Evolutionary conservation across 2,797 vertebrate species (phyloP).

Genomic region (Parauchenoglanis ngamensis): DNA sequence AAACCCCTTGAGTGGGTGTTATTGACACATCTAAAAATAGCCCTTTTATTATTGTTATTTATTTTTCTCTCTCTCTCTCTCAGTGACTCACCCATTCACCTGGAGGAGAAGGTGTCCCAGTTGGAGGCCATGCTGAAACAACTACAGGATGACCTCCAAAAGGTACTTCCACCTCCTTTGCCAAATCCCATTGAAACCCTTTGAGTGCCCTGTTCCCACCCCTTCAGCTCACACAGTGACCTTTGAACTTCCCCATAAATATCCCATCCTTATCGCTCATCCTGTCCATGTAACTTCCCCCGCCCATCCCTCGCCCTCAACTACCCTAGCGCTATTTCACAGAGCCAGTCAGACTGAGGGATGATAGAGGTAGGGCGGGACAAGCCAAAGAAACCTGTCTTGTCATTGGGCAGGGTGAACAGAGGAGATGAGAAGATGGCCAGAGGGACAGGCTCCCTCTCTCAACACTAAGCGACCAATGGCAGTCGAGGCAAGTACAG

Average conservation of each 20-base stretch:
- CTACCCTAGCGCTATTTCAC: conserved; percentile 47
- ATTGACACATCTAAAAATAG: neutral
- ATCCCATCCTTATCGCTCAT: conserved; percentile 48
- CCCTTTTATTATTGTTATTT: neutral
- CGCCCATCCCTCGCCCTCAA: conserved; percentile 44
- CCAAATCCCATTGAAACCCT: conserved; percentile 40
- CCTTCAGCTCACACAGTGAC: conserved; percentile 49
- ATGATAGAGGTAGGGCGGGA: conserved; percentile 55
- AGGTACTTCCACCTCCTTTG: conserved; percentile 77
- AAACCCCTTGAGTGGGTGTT: neutral
- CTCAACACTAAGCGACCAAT: conserved; percentile 59
- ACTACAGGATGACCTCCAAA: conserved; percentile 89
- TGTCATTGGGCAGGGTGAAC: conserved; percentile 54
- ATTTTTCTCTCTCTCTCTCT: conserved; percentile 28
- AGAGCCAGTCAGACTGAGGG: conserved; percentile 54
- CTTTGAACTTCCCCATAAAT: conserved; percentile 34
- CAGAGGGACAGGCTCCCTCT: conserved; percentile 62
- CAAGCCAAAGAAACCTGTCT: conserved; percentile 57
- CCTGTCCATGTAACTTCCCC: conserved; percentile 43
- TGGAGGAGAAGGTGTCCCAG: conserved; percentile 88
- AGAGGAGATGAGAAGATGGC: conserved; percentile 53
- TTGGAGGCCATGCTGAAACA: conserved; percentile 87
- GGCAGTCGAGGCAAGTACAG: conserved; percentile 55
- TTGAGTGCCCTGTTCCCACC: conserved; percentile 60
- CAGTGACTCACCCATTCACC: conserved; percentile 79